Percentiles rank a stretch among this genome's conserved stretches.
phyloP scores from a whole-genome alignment of 2,113 vertebrate species.

The Neogobius melanostomus region DNA sequence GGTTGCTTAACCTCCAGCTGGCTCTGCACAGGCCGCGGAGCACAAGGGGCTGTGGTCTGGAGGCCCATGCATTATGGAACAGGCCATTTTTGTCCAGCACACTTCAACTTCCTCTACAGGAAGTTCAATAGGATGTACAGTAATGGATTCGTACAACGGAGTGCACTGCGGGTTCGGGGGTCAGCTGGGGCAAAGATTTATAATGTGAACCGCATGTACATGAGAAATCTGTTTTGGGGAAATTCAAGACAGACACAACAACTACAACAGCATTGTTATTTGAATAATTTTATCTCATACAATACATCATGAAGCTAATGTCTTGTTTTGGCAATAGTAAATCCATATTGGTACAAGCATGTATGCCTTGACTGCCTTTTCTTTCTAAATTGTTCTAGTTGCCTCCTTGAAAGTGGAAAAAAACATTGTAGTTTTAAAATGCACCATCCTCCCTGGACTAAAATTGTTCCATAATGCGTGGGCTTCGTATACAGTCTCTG shows the following conservation, averaged over 20 bases:
- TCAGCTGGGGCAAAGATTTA: background rate
- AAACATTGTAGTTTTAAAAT: background rate
- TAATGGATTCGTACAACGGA: constrained; percentile 10
- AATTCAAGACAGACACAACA: background rate
- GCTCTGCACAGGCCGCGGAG: constrained; percentile 12
- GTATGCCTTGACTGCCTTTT: background rate
- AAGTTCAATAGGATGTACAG: constrained; percentile 43
- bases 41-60: constrained; percentile 35
- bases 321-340: background rate
- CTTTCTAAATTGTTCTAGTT: background rate
- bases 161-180: background rate
- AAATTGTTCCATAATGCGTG: constrained; percentile 28
- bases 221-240: background rate
- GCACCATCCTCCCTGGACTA: constrained; percentile 37
- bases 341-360: background rate
- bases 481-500: constrained; percentile 25
- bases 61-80: constrained; percentile 44
- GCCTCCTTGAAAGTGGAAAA: background rate
- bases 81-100: constrained; percentile 23
- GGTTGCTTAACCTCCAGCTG: constrained; percentile 44
- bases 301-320: too few relatives aligned
- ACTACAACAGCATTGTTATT: too few relatives aligned
- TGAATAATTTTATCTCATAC: too few relatives aligned
- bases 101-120: constrained; percentile 45
- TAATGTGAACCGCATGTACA: background rate